A percentile compares a stretch with the other conserved stretches of the same genome.
These are phyloP conservation scores for Hoplodrina blanda DNA, from an alignment of 2,888 invertebrate genomes.

Conservation along the genomic window DNA sequence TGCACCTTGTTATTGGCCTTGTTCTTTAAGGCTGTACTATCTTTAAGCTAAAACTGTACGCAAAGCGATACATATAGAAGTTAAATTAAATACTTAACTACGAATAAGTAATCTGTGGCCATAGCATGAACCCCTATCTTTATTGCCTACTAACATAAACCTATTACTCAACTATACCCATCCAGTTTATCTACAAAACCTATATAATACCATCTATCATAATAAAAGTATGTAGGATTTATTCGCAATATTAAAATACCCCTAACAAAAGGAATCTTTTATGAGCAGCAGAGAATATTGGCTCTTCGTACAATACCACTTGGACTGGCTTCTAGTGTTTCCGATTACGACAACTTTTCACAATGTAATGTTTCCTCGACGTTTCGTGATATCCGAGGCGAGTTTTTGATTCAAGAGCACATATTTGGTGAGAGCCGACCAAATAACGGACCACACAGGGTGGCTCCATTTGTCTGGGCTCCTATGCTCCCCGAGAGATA, in stretches of 20 bases:
- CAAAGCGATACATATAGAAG: neutral
- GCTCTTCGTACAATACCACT: constrained; percentile 33
- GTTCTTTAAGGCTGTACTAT: constrained; percentile 18
- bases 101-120: constrained; percentile 1
- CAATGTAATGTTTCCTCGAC: constrained; percentile 58
- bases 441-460: constrained; percentile 89
- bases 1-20: constrained; percentile 36
- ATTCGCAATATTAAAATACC: constrained; percentile 21
- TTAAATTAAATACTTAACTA: neutral
- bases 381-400: constrained; percentile 65
- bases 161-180: constrained; percentile 4
- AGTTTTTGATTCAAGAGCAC: constrained; percentile 76
- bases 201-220: neutral
- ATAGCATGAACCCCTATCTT: constrained; percentile 24
- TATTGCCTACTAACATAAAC: constrained; percentile 29
- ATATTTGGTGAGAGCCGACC: constrained; percentile 83
- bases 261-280: constrained; percentile 29
- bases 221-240: constrained; percentile 18
- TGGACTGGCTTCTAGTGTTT: constrained; percentile 53
- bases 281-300: constrained; percentile 35
- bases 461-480: constrained; percentile 87
- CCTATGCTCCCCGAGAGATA: constrained; percentile 85
- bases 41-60: neutral
- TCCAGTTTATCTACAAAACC: constrained; percentile 21
- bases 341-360: constrained; percentile 61